Percentiles rank a stretch among this genome's conserved stretches.
Conservation (phyloP, 2,888 invertebrate species). For the Linnaemya tessellans region DNA sequence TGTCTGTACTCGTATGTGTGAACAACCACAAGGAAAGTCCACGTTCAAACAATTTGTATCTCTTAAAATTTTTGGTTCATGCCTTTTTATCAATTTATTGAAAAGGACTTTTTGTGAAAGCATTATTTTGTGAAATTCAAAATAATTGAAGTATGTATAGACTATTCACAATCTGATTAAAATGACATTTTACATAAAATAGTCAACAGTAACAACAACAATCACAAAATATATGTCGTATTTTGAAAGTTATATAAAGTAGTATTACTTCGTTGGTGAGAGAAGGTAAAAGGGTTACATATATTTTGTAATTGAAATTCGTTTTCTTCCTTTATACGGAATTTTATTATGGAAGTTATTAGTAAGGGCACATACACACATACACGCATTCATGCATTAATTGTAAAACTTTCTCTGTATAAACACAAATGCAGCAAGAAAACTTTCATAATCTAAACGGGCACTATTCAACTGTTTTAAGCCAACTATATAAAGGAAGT, state of each 20-base stretch:
- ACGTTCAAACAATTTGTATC: not conserved
- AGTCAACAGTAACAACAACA: slow-evolving; percentile 16
- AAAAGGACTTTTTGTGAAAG: slow-evolving; percentile 22
- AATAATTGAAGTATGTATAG: slow-evolving; percentile 70
- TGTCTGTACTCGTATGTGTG: not conserved
- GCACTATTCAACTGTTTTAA: not conserved
- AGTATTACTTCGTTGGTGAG: too few species aligned
- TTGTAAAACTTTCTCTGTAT: too few species aligned
- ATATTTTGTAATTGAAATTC: too few species aligned
- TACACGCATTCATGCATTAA: too few species aligned
- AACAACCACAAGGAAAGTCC: not conserved
- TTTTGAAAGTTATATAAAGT: not conserved
- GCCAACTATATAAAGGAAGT: not conserved
- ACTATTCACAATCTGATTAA: slow-evolving; percentile 70
- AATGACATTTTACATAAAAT: slow-evolving; percentile 57
- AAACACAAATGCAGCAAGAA: too few species aligned
- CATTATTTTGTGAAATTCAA: slow-evolving; percentile 52
- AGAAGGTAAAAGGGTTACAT: too few species aligned
- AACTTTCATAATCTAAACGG: too few species aligned
- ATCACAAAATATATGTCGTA: not conserved
- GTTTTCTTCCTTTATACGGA: too few species aligned
- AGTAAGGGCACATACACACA: too few species aligned
- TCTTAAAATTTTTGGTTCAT: slow-evolving; percentile 24
- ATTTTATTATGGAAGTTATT: too few species aligned
- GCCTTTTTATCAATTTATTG: slow-evolving; percentile 5